Conservation (phyloP, 2,888 invertebrate genomes). For the Thyatira batis region DNA sequence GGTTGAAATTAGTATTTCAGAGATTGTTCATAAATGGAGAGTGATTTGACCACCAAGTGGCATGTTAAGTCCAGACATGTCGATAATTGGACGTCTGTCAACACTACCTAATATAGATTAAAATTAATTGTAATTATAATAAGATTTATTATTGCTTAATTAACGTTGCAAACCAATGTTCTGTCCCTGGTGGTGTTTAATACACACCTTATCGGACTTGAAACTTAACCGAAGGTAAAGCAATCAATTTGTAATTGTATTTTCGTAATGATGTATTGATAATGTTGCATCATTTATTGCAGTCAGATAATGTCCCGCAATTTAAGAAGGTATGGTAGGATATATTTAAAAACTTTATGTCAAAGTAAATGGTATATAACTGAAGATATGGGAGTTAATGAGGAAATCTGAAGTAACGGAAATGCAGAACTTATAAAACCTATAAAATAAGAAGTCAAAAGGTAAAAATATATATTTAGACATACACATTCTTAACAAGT, state of each 20-base stretch:
- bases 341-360: too few species aligned
- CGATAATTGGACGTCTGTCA: conserved; percentile 48
- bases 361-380: too few species aligned
- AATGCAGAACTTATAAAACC: background rate
- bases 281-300: too few species aligned
- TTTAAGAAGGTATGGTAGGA: too few species aligned
- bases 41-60: conserved; percentile 23
- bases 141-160: conserved; percentile 20
- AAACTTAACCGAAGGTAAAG: background rate
- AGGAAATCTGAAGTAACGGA: too few species aligned
- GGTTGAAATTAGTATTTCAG: conserved; percentile 16
- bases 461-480: background rate
- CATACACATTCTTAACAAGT: background rate
- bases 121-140: conserved; percentile 27
- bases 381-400: too few species aligned
- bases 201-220: too few species aligned
- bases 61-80: conserved; percentile 32
- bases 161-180: background rate
- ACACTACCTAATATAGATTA: conserved; percentile 31
- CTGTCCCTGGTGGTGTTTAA: background rate
- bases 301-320: too few species aligned
- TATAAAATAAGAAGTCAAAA: too few species aligned
- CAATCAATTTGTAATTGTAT: background rate
- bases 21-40: background rate
- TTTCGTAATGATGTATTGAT: too few species aligned